phyloP scores from a whole-genome alignment of 2,113 vertebrate genomes.

The Erinaceus europaeus region DNA sequence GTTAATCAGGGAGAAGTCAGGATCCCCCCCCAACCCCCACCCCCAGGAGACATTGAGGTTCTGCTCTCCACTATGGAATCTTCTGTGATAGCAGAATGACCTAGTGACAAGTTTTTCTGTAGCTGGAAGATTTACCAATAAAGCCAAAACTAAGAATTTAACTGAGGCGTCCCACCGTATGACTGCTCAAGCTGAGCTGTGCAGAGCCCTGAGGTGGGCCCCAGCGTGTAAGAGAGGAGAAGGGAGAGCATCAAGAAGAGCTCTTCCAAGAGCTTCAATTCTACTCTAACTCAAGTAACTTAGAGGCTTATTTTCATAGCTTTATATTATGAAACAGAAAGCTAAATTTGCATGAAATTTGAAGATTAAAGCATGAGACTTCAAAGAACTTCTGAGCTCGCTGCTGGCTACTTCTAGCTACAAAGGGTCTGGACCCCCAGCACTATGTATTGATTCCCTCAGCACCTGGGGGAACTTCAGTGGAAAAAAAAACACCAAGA shows the following conservation, averaged over 20 bases:
- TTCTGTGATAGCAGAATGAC: neutral
- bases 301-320: slow-evolving; percentile 63
- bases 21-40: no score
- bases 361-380: slow-evolving; percentile 74
- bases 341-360: slow-evolving; percentile 71
- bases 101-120: neutral
- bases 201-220: neutral
- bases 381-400: slow-evolving; percentile 69
- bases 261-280: slow-evolving; percentile 39
- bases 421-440: slow-evolving; percentile 64
- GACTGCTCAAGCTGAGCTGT: neutral
- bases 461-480: slow-evolving; percentile 39
- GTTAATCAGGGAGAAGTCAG: neutral
- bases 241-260: neutral
- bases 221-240: neutral
- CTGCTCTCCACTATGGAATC: neutral
- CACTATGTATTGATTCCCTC: slow-evolving; percentile 60
- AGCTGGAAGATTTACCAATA: neutral
- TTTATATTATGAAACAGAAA: slow-evolving; percentile 62
- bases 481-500: slow-evolving; percentile 45
- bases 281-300: slow-evolving; percentile 49
- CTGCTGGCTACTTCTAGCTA: slow-evolving; percentile 69
- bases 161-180: neutral
- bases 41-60: neutral
- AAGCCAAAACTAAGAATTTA: neutral